Conservation (phyloP, 1,140 invertebrate genomes). For the Galendromus occidentalis region DNA sequence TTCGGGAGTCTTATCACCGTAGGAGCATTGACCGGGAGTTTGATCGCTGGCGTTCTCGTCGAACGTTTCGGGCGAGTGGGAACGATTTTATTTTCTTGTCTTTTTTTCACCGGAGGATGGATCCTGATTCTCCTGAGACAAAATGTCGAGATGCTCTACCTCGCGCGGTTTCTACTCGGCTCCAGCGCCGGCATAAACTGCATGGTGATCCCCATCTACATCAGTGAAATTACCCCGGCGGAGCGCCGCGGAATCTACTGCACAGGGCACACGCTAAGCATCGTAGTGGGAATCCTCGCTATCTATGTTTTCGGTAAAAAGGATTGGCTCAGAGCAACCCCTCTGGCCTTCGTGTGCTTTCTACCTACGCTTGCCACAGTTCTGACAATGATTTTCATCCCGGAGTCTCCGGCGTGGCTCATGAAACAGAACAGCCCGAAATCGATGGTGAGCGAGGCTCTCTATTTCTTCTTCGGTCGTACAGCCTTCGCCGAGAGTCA, state of each 20-base stretch:
- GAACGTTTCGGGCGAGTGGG: conserved; percentile 13
- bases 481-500: conserved; percentile 6
- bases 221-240: background rate
- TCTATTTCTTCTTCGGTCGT: conserved; percentile 13
- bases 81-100: background rate
- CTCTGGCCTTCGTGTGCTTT: conserved; percentile 12
- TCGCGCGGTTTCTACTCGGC: background rate
- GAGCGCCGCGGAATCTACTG: conserved; percentile 13
- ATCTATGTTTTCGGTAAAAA: conserved; percentile 7
- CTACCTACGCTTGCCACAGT: background rate
- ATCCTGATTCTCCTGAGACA: background rate
- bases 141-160: background rate
- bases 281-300: conserved; percentile 7
- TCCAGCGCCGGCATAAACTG: conserved; percentile 13
- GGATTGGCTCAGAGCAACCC: conserved; percentile 10
- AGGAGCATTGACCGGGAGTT: conserved; percentile 17
- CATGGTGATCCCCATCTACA: background rate
- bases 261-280: background rate
- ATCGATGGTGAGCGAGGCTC: conserved; percentile 10
- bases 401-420: conserved; percentile 16
- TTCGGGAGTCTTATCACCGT: conserved; percentile 15
- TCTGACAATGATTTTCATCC: background rate
- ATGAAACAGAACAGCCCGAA: conserved; percentile 13
- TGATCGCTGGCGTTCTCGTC: conserved; percentile 18
- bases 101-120: background rate